Base-by-base conservation (phyloP, 53 echinoderm and acorn worm species). In the Paelopatides confundens region DNA sequence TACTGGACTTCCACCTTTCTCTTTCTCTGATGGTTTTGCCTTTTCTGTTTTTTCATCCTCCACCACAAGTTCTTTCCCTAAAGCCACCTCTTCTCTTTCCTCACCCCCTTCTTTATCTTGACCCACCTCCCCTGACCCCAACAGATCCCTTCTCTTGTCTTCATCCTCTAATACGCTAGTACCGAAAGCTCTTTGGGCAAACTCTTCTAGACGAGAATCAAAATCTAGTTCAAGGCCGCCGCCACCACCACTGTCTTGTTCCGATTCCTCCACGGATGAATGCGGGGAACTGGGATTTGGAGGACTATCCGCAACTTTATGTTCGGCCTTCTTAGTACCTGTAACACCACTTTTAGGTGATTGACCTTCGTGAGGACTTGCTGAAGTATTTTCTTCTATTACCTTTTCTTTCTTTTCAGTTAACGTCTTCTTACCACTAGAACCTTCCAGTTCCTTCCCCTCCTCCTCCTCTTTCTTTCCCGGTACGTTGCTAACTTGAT, bases 111-210 rank as follows among this genome's bases (percentile, higher is more conserved):
- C 88, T 23, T 89, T 93, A 5, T 85, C 87, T 33, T 85, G 87
- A 28, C 82, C 63, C 50, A 85, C 88, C 46, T 82, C 63, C 67
- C 43, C n/a, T 18, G 88, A 86, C 54, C 94, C 89, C 81, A 66
- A 71, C 84, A 85, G 27, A 52, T 71, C 82, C 82, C 90, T 50
- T 51, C 89, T 66, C 82, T 92, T 37, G 63, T 82, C 62, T 71
- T 85, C 4, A 82, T 92, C 86, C 68, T 88, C 90, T 63, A 90
- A 23, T 58, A 91, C 47, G 50, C 87, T 91, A 2, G 91, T 87
- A 15, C 91, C 91, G 33, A 83, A 83, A 3, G 84, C 38, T 35
- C 84, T 63, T 65, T 83, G 84, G 37, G 84, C 46, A 39, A 83
- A 83, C 65, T 83, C 84, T 46, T 83, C 84, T 23, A 83, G 30